Percentiles rank a stretch among this genome's conserved stretches.
Conservation (phyloP, 2,113 vertebrate species). For the Brachypteracias leptosomus region DNA sequence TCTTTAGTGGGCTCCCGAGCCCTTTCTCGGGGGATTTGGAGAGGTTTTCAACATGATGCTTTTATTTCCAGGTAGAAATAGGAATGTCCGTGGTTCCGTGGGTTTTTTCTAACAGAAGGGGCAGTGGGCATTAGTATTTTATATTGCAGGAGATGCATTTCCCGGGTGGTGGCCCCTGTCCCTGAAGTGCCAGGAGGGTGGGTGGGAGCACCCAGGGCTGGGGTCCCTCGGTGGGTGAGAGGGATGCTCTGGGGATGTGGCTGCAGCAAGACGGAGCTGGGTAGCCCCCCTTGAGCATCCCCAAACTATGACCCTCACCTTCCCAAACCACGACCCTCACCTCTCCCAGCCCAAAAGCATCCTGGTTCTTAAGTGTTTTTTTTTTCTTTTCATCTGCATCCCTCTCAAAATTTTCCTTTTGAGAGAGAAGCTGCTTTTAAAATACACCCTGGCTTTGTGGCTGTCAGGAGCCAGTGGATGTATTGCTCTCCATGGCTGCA, state of each 20-base stretch:
- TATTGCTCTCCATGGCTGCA: conserved; percentile 47
- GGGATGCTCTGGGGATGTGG: rapidly evolving
- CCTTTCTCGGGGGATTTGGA: not conserved
- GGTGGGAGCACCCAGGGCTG: not conserved
- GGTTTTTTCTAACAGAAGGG: not conserved
- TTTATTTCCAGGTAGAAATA: not conserved
- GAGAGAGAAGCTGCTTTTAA: not conserved
- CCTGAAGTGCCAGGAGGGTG: not conserved
- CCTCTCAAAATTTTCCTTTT: not conserved
- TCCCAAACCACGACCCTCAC: not conserved
- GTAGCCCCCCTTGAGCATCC: not conserved
- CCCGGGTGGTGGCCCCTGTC: not conserved
- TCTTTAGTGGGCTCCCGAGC: not conserved
- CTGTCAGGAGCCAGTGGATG: conserved; percentile 45
- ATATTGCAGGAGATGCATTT: not conserved
- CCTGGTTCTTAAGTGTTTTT: not conserved
- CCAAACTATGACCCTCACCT: not conserved
- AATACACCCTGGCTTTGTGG: not conserved
- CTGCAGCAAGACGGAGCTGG: not conserved
- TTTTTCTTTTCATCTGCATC: not conserved
- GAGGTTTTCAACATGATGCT: not conserved
- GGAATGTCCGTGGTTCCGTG: not conserved
- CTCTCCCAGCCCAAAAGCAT: not conserved
- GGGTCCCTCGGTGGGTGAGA: not conserved
- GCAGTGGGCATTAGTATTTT: not conserved